Evolutionary conservation across 2,888 invertebrate genomes (phyloP).

Genomic region (Cabera pusaria): DNA sequence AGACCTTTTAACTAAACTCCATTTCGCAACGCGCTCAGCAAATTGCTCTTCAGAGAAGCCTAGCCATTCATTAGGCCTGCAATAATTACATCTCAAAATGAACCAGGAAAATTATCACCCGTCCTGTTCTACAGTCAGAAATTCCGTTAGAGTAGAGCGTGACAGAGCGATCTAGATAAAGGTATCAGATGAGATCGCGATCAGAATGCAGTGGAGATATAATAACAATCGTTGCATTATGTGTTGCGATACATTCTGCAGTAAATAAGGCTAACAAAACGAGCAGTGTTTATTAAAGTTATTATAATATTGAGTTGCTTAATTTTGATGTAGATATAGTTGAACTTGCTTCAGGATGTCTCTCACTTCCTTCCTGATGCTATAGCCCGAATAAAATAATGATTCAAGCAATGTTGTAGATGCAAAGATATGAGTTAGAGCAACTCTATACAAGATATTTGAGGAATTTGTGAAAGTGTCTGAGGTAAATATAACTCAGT

Average conservation of each 20-base stretch:
- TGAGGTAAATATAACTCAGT: too few relatives aligned
- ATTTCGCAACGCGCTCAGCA: conserved; percentile 43
- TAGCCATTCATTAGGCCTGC: conserved; percentile 54
- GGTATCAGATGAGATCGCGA: conserved; percentile 67
- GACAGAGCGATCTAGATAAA: conserved; percentile 68
- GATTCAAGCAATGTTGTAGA: not conserved
- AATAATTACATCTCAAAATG: conserved; percentile 64
- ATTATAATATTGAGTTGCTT: conserved; percentile 35
- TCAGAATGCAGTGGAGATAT: conserved; percentile 63
- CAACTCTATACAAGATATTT: not conserved
- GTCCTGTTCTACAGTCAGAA: conserved; percentile 44
- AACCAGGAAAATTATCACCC: conserved; percentile 48
- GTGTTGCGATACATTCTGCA: conserved; percentile 53
- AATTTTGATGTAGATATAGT: conserved; percentile 30
- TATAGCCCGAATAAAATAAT: conserved; percentile 5
- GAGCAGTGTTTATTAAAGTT: conserved; percentile 39
- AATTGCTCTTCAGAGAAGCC: conserved; percentile 56
- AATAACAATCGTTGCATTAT: conserved; percentile 66
- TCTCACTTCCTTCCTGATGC: conserved; percentile 16
- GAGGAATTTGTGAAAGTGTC: not conserved
- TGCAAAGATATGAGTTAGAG: not conserved
- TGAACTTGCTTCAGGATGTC: too few relatives aligned
- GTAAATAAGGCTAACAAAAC: conserved; percentile 18
- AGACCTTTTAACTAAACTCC: conserved; percentile 8
- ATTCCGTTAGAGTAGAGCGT: conserved; percentile 33